These are phyloP conservation scores for Labrus mixtus DNA, from an alignment of 2,113 vertebrate species.

Conservation along the genomic window DNA sequence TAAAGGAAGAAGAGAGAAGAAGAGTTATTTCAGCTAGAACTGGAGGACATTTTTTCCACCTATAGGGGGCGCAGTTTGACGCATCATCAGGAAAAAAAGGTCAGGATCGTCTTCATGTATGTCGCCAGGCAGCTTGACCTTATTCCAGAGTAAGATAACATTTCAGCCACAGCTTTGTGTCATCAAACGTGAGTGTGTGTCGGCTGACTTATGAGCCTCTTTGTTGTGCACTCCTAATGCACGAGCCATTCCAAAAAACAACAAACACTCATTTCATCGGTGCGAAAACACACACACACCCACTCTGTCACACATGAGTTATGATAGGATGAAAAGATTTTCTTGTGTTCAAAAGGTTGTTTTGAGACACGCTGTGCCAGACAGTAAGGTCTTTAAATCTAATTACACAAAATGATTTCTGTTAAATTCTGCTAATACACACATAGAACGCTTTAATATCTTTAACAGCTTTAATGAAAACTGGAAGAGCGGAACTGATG, in stretches of 20 bases:
- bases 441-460: conserved; percentile 23
- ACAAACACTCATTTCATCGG: conserved; percentile 49
- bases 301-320: conserved; percentile 16
- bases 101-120: conserved; percentile 33
- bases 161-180: conserved; percentile 17
- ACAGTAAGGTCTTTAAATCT: conserved; percentile 12
- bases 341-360: not conserved
- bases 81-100: not conserved
- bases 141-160: conserved; percentile 19
- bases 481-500: conserved; percentile 46
- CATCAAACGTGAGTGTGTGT: conserved; percentile 27
- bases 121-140: conserved; percentile 8
- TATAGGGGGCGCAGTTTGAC: conserved; percentile 52
- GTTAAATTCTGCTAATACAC: conserved; percentile 25
- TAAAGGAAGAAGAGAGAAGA: not conserved
- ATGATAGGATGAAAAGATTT: conserved; percentile 41
- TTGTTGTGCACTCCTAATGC: conserved; percentile 2
- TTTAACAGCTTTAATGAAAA: conserved; percentile 34
- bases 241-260: conserved; percentile 53
- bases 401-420: conserved; percentile 46
- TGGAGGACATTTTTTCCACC: not conserved
- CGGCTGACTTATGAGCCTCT: conserved; percentile 42
- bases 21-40: not conserved
- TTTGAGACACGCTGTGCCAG: not conserved
- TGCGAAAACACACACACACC: conserved; percentile 18